These are phyloP conservation scores for Ennomos erosarius DNA, from an alignment of 2,888 invertebrate genomes.

Conservation along the genomic window DNA sequence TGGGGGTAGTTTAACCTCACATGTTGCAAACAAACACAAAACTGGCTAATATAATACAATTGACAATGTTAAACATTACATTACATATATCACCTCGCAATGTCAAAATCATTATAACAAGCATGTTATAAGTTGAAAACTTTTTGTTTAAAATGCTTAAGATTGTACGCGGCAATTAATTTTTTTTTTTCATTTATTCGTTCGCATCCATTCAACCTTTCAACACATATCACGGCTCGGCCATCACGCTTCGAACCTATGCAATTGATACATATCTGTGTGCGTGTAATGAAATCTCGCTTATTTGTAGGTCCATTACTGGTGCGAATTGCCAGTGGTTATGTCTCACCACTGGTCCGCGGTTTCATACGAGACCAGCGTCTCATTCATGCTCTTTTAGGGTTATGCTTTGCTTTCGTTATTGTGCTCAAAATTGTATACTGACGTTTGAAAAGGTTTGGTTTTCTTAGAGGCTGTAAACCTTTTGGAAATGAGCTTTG, in stretches of 20 bases:
- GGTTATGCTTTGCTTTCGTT: slow-evolving; percentile 19
- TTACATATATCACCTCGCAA: too few species aligned
- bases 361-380: slow-evolving; percentile 16
- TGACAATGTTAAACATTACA: too few species aligned
- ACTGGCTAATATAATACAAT: too few species aligned
- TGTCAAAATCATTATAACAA: too few species aligned
- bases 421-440: slow-evolving; percentile 8
- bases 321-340: slow-evolving; percentile 1
- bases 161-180: too few species aligned
- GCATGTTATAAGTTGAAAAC: too few species aligned
- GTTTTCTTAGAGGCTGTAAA: slow-evolving; percentile 3
- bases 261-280: neutral
- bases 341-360: slow-evolving; percentile 10
- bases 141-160: too few species aligned
- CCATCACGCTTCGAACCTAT: neutral
- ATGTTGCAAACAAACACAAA: too few species aligned
- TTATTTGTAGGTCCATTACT: neutral
- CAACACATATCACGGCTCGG: too few species aligned
- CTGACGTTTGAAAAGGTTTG: slow-evolving; percentile 4
- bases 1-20: too few species aligned
- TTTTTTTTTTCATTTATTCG: too few species aligned
- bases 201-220: too few species aligned
- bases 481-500: slow-evolving; percentile 5
- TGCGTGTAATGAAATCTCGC: neutral
- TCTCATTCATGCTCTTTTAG: slow-evolving; percentile 25